Conservation (phyloP, 1,140 invertebrate genomes). For the Globodera rostochiensis region DNA sequence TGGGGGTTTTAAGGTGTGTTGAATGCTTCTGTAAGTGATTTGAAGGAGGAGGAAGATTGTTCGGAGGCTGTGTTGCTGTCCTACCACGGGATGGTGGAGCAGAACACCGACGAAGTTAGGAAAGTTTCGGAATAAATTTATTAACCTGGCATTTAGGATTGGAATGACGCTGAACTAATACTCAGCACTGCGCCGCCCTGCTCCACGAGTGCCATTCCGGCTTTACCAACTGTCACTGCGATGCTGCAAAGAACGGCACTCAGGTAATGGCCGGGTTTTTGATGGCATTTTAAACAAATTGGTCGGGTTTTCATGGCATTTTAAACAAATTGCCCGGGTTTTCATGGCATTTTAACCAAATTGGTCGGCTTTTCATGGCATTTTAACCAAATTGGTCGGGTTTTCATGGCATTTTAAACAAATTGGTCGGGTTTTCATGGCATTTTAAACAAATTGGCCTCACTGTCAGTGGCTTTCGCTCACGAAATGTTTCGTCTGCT, state of each 20-base stretch:
- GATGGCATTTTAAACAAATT: no score
- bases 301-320: no score
- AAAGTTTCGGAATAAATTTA: not conserved
- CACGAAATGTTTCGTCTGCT: conserved; percentile 36
- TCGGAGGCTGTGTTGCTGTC: conserved; percentile 58
- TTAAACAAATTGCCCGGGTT: no score
- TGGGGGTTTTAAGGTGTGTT: conserved; percentile 10
- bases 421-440: no score
- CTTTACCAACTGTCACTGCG: conserved; percentile 56
- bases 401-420: no score
- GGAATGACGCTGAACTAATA: conserved; percentile 66
- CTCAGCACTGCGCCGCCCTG: conserved; percentile 67
- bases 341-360: no score
- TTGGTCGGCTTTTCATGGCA: no score
- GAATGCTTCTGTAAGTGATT: conserved; percentile 6
- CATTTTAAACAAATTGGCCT: no score
- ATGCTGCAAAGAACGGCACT: conserved; percentile 28
- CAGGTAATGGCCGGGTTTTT: not conserved
- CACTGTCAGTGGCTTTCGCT: conserved; percentile 28
- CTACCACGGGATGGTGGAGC: conserved; percentile 68
- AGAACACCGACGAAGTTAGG: conserved; percentile 66
- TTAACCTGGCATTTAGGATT: conserved; percentile 54
- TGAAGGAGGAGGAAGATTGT: conserved; percentile 29
- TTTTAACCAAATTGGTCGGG: no score
- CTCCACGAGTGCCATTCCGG: conserved; percentile 66